These are phyloP conservation scores for Molossus alvarezi DNA, from an alignment of 2,797 vertebrate genomes.

Conservation along the genomic window DNA sequence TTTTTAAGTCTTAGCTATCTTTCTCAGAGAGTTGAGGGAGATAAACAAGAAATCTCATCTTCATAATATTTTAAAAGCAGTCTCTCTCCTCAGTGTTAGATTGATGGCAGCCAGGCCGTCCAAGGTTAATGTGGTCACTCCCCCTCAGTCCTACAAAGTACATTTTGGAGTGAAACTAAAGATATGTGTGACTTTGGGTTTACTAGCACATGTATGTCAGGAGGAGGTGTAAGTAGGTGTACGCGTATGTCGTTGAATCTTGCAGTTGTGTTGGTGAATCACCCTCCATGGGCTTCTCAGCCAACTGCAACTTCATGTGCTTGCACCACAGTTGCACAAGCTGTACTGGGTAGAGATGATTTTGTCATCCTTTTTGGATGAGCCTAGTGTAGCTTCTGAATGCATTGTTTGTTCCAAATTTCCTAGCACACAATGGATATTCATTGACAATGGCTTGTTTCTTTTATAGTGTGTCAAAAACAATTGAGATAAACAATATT, in stretches of 20 bases:
- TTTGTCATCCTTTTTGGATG: conserved; percentile 78
- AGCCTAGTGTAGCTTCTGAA: conserved; percentile 71
- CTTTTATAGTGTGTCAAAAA: conserved; percentile 82
- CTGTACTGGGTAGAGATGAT: conserved; percentile 73
- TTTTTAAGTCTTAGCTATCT: background rate
- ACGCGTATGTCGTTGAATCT: background rate
- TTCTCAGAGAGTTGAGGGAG: background rate
- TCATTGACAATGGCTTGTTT: conserved; percentile 81
- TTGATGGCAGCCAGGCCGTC: background rate
- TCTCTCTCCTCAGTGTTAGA: background rate
- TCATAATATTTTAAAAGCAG: conserved; percentile 10
- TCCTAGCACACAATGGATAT: conserved; percentile 70
- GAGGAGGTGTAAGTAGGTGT: background rate
- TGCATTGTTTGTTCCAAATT: conserved; percentile 63
- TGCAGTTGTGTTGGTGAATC: conserved; percentile 35
- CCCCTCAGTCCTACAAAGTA: background rate
- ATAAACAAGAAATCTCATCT: conserved; percentile 45
- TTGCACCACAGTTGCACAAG: conserved; percentile 33
- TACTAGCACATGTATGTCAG: background rate
- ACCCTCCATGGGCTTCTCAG: background rate
- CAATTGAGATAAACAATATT: conserved; percentile 81
- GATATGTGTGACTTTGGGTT: background rate
- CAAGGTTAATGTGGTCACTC: background rate
- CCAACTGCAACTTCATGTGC: conserved; percentile 47
- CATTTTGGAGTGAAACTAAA: background rate